A percentile compares a stretch with the other conserved stretches of the same genome.
These are phyloP conservation scores for Poeciliopsis gracilis DNA, from an alignment of 2,797 vertebrate genomes.

Conservation along the genomic window DNA sequence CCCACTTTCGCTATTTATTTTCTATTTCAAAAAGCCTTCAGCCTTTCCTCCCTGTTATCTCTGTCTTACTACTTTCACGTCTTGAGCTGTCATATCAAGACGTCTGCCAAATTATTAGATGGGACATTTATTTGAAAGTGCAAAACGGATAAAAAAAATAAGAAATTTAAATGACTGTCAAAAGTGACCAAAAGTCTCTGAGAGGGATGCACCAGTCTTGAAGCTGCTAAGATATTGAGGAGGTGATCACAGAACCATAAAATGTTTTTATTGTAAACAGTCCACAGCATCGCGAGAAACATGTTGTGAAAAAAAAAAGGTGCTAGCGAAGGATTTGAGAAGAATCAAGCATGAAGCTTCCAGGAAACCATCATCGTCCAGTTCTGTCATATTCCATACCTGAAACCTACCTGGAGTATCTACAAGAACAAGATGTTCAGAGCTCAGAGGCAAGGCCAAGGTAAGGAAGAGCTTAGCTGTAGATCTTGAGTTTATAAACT, in stretches of 20 bases:
- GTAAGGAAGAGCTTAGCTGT: neutral
- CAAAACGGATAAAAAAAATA: neutral
- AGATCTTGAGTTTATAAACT: neutral
- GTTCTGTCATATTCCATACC: no score
- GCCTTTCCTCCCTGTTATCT: constrained; percentile 23
- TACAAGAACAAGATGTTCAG: no score
- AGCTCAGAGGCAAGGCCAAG: no score
- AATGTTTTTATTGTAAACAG: neutral
- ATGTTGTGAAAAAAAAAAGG: neutral
- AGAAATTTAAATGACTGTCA: neutral
- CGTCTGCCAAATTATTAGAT: constrained; percentile 73
- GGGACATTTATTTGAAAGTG: constrained; percentile 76
- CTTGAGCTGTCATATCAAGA: constrained; percentile 63
- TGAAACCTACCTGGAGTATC: no score
- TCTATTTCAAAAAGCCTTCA: constrained; percentile 33
- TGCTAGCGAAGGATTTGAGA: neutral
- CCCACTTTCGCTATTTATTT: constrained; percentile 37
- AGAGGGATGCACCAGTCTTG: neutral
- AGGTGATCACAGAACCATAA: neutral
- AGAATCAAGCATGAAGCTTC: neutral
- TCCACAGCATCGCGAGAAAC: neutral
- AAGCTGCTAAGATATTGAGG: neutral
- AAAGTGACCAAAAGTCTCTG: neutral
- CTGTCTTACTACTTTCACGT: constrained; percentile 45
- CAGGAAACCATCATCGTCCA: neutral